Conservation (phyloP, 2,888 invertebrate genomes). For the Harpagoxenus sublaevis region DNA sequence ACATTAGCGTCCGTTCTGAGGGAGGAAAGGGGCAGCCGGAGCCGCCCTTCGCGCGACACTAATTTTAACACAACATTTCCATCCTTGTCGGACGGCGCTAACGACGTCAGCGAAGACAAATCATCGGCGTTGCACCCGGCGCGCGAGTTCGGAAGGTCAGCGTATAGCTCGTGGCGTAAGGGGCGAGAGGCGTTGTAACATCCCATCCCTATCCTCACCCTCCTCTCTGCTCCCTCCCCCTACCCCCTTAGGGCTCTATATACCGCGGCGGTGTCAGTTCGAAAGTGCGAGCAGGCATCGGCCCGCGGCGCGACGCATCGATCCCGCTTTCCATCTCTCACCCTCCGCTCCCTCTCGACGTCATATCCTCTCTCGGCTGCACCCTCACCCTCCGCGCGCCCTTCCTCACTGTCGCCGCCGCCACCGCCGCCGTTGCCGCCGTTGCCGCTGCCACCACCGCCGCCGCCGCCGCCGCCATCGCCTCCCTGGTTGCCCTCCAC, state of each 20-base stretch:
- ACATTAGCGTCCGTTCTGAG: constrained; percentile 42
- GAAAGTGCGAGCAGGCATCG: constrained; percentile 82
- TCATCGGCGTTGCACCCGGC: constrained; percentile 51
- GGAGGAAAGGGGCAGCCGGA: background rate
- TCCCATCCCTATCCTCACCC: constrained; percentile 13
- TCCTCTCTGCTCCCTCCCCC: background rate
- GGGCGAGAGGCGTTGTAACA: constrained; percentile 53
- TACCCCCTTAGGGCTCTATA: constrained; percentile 49
- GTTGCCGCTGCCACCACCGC: constrained; percentile 37
- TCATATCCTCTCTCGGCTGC: constrained; percentile 73
- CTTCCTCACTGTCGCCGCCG: constrained; percentile 55
- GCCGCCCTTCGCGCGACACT: constrained; percentile 28
- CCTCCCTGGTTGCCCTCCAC: constrained; percentile 59
- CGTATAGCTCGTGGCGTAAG: constrained; percentile 30
- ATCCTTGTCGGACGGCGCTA: constrained; percentile 53
- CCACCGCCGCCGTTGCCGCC: constrained; percentile 51
- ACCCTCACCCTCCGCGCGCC: constrained; percentile 60
- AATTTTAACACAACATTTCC: constrained; percentile 57
- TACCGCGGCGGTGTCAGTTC: constrained; percentile 78
- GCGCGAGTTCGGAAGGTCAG: constrained; percentile 54
- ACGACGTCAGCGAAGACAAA: constrained; percentile 56
- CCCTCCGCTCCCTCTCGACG: constrained; percentile 64
- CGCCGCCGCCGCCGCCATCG: constrained; percentile 35
- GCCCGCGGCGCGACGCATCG: constrained; percentile 85
- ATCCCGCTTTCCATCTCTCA: constrained; percentile 81